Conservation (phyloP, 2,888 invertebrate species). For the Mellilla xanthometata region DNA sequence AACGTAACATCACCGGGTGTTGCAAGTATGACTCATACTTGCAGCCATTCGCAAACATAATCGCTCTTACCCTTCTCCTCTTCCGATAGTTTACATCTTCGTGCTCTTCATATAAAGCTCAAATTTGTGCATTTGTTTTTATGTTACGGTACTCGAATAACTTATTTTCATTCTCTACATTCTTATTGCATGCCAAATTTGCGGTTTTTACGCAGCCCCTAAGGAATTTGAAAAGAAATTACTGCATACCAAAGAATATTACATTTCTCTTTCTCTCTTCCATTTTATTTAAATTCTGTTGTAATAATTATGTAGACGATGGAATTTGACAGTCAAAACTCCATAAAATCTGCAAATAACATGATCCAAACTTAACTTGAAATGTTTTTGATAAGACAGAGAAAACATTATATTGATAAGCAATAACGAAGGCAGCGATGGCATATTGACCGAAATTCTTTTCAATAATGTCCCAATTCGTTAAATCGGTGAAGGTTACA, state of each 20-base stretch:
- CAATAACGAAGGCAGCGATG: neutral
- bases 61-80: slow-evolving; percentile 5
- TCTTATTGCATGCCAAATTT: neutral
- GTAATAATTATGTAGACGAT: no score
- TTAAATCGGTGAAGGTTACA: slow-evolving; percentile 14
- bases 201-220: neutral
- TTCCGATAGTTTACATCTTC: slow-evolving; percentile 3
- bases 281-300: no score
- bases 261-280: neutral
- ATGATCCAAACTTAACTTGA: no score
- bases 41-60: slow-evolving; percentile 35
- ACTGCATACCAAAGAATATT: neutral
- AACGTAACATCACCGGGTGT: slow-evolving; percentile 26
- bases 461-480: neutral
- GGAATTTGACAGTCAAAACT: no score
- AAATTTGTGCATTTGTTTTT: slow-evolving; percentile 1
- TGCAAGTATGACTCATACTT: slow-evolving; percentile 41
- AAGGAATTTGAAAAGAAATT: neutral
- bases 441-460: neutral
- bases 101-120: neutral
- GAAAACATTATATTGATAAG: neutral
- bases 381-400: no score
- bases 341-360: no score
- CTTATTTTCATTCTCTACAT: neutral
- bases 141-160: neutral